phyloP scores from a whole-genome alignment of 2,113 vertebrate species.

The Pluvialis apricaria region DNA sequence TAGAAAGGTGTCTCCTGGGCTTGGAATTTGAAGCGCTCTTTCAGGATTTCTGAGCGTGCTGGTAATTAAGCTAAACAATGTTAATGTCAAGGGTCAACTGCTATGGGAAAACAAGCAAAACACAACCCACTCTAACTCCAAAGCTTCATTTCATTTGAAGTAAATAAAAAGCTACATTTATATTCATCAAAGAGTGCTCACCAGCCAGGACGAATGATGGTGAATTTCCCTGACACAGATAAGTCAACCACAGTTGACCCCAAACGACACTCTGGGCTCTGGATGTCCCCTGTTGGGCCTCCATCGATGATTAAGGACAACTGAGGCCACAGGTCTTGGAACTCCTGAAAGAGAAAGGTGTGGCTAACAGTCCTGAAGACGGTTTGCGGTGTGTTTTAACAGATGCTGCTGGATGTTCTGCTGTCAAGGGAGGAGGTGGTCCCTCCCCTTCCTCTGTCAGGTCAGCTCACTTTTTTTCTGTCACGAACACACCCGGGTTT shows the following conservation, averaged over 20 bases:
- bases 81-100: background rate
- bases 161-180: background rate
- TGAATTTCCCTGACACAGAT: constrained; percentile 82
- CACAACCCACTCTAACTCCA: accelerated
- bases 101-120: background rate
- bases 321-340: constrained; percentile 89
- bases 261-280: constrained; percentile 81
- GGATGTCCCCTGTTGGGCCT: constrained; percentile 80
- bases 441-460: background rate
- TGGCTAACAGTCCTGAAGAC: background rate
- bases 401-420: accelerated
- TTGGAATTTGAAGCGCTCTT: background rate
- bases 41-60: background rate
- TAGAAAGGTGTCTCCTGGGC: background rate
- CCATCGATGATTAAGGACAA: constrained; percentile 88
- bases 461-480: background rate
- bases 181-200: constrained; percentile 55
- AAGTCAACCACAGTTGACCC: constrained; percentile 94
- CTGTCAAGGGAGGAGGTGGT: background rate
- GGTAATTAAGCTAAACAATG: background rate
- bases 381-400: background rate
- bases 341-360: constrained; percentile 78
- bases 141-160: background rate
- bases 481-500: accelerated
- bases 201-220: constrained; percentile 90